Evolutionary conservation across 2,113 vertebrate genomes (phyloP).

Genomic region (Chamaetylas fuelleborni): DNA sequence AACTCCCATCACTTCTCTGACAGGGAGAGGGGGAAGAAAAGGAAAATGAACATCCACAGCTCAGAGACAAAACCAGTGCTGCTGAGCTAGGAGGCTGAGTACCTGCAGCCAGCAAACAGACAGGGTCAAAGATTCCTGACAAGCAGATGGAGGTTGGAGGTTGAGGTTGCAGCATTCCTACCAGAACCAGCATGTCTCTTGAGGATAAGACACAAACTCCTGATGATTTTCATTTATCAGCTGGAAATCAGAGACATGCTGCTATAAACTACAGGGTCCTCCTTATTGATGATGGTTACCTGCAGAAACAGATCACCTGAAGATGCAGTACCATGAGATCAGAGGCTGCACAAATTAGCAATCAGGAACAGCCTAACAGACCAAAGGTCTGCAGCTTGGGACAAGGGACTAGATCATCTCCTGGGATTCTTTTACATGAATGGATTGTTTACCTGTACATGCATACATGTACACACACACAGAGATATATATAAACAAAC

Average conservation of each 20-base stretch:
- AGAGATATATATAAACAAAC: fast-evolving
- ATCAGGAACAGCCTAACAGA: neutral
- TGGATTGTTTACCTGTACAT: neutral
- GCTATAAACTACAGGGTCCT: neutral
- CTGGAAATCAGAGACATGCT: neutral
- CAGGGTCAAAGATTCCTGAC: neutral
- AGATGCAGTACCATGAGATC: neutral
- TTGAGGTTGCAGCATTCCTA: neutral
- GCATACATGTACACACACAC: neutral
- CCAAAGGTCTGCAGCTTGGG: neutral
- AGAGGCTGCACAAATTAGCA: neutral
- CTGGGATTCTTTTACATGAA: neutral
- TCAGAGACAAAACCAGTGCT: neutral
- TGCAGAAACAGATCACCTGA: neutral
- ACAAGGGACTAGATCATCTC: neutral
- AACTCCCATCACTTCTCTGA: fast-evolving
- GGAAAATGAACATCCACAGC: neutral
- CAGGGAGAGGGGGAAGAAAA: neutral
- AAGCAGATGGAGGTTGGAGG: fast-evolving
- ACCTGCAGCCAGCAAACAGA: neutral
- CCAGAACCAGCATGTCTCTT: neutral
- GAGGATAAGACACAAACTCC: neutral
- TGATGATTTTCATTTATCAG: neutral
- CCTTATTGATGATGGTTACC: fast-evolving
- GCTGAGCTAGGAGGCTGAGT: neutral